These are phyloP conservation scores for Hydrolagus affinis DNA, from an alignment of 2,113 vertebrate species.

Conservation along the genomic window DNA sequence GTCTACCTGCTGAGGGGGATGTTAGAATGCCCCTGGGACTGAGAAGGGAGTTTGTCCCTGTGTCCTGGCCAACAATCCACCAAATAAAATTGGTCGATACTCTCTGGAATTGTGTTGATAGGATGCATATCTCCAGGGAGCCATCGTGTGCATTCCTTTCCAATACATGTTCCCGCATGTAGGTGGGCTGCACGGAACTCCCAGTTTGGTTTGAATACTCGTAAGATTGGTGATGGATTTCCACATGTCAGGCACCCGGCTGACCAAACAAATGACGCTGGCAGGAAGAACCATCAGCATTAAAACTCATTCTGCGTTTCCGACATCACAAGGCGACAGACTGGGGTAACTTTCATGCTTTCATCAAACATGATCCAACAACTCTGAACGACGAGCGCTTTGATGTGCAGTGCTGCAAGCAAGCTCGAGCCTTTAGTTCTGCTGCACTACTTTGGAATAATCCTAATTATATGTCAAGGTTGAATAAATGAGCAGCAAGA, in stretches of 20 bases:
- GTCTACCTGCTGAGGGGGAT: too few species aligned
- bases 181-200: too few species aligned
- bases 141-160: too few species aligned
- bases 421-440: neutral
- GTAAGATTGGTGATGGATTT: neutral
- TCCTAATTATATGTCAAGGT: neutral
- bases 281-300: neutral
- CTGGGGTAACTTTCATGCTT: neutral
- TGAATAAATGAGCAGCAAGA: constrained; percentile 8
- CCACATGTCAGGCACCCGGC: too few species aligned
- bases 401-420: neutral
- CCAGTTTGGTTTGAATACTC: too few species aligned
- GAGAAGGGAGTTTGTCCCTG: too few species aligned
- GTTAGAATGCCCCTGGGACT: too few species aligned
- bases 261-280: neutral
- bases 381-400: neutral
- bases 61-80: too few species aligned
- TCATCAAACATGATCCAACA: neutral
- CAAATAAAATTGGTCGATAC: too few species aligned
- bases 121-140: too few species aligned
- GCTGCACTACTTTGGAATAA: neutral
- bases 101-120: too few species aligned
- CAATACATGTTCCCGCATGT: too few species aligned
- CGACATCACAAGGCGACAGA: neutral
- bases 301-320: constrained; percentile 5